Evolutionary conservation across 2,797 vertebrate genomes (phyloP).

Genomic region (Hydrocynus forskahlii): DNA sequence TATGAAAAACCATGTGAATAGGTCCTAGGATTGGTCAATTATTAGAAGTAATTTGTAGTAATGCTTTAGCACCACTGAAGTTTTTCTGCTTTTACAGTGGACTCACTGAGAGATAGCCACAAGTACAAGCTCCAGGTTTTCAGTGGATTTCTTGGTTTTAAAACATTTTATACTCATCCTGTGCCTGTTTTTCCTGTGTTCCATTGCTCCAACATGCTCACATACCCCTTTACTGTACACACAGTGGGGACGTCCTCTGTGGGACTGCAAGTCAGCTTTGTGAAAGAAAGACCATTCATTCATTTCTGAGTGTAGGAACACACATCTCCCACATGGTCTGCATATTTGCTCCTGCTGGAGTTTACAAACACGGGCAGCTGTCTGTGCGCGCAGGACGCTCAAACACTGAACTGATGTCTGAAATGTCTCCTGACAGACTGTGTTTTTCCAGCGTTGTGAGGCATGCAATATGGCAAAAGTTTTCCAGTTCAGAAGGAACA

Average conservation of each 20-base stretch:
- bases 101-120: constrained; percentile 7
- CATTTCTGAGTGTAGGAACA: constrained; percentile 3
- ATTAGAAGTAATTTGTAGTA: background rate
- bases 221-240: background rate
- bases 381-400: constrained; percentile 10
- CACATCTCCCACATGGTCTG: constrained; percentile 15
- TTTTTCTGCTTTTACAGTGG: background rate
- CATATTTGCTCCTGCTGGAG: constrained; percentile 27
- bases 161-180: constrained; percentile 4
- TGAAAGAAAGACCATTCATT: background rate
- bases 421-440: constrained; percentile 21
- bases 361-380: constrained; percentile 22
- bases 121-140: constrained; percentile 16
- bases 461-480: constrained; percentile 21
- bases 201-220: background rate
- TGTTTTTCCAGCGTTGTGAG: constrained; percentile 21
- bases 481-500: constrained; percentile 21
- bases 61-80: background rate
- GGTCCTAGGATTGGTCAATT: background rate
- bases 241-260: background rate
- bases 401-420: constrained; percentile 13
- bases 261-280: background rate
- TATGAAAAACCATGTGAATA: background rate
- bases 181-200: background rate
- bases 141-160: constrained; percentile 6